Base-by-base conservation (phyloP, 64 coral and sea anemone species). In the Montipora cactus region DNA sequence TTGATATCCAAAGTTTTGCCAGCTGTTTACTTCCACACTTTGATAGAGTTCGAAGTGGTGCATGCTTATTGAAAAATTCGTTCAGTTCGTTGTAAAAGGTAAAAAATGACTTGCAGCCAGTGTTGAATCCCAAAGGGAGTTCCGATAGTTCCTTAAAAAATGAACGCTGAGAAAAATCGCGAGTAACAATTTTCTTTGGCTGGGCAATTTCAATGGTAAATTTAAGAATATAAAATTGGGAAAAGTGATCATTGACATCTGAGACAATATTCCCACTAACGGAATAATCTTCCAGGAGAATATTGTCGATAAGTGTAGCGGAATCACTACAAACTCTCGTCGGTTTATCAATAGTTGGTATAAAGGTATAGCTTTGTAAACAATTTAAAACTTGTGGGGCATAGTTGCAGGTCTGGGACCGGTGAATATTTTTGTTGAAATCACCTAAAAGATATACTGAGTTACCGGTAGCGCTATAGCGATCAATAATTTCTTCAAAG, bases 61-160 rank as follows among this genome's bases (percentile, higher is more conserved):
- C 89, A 70, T 90, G 89, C 69, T 91, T 91, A 20, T 91, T 68
- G 3, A 44, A 3, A 1, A 90, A 16, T 67, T 90, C 81, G 66
- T 91, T 91, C 13, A 81, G 16, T 67, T 81, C 81, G 23, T 91
- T 91, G 22, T 91, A 91, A 25, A 91, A 91, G 49, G 62, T 72
- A 69, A 15, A 69, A 69, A 69, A 69, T 69, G 13, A 69, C 18
- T 69, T 28, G 28, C 67, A 69, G 67, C 12, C 13, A 15, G 5
- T 69, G n/a, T 13, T 69, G 67, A 69, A 15, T 69, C 67, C 0
- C 67, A 69, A 13, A 19, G 1, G 5, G 3, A 69, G 67, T 15
- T 69, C 67, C 3, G 67, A 69, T 69, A 69, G 2, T 21, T 69
- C 67, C 67, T 69, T 10, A 5, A 69, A 74, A 23, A 74, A 74